Conservation (phyloP, 2,113 vertebrate species). For the Neolamprologus brichardi region DNA sequence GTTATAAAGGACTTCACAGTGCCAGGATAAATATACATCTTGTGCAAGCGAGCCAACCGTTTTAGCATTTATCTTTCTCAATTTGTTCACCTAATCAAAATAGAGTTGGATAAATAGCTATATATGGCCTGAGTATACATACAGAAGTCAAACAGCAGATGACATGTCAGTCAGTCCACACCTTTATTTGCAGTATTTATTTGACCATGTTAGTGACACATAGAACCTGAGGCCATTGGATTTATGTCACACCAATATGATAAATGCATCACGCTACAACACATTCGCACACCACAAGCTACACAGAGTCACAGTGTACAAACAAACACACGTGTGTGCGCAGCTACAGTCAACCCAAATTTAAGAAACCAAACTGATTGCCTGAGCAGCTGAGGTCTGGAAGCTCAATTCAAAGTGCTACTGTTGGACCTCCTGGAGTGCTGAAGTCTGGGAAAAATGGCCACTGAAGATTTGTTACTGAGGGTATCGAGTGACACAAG, state of each 20-base stretch:
- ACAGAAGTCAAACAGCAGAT: constrained; percentile 63
- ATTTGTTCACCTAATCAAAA: constrained; percentile 67
- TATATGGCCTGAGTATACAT: constrained; percentile 58
- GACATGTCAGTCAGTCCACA: constrained; percentile 35
- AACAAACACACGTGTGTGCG: constrained; percentile 34
- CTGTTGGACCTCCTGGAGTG: constrained; percentile 28
- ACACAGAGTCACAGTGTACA: constrained; percentile 19
- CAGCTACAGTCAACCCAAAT: not conserved
- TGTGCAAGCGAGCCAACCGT: not conserved
- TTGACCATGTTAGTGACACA: constrained; percentile 39
- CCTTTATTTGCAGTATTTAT: constrained; percentile 47
- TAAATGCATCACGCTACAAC: constrained; percentile 25
- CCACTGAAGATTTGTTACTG: constrained; percentile 47
- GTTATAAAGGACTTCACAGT: constrained; percentile 33
- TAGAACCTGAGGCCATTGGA: constrained; percentile 26
- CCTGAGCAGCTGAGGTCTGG: constrained; percentile 70
- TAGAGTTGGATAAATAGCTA: constrained; percentile 59
- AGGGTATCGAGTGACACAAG: constrained; percentile 45
- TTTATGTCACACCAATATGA: constrained; percentile 50
- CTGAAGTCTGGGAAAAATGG: constrained; percentile 21
- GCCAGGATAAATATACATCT: constrained; percentile 69
- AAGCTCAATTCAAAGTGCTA: constrained; percentile 54
- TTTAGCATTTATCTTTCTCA: constrained; percentile 56
- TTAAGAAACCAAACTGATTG: constrained; percentile 52
- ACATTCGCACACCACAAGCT: constrained; percentile 7